Evolutionary conservation across 2,797 vertebrate species (phyloP).

Genomic region (Amniataba percoides): DNA sequence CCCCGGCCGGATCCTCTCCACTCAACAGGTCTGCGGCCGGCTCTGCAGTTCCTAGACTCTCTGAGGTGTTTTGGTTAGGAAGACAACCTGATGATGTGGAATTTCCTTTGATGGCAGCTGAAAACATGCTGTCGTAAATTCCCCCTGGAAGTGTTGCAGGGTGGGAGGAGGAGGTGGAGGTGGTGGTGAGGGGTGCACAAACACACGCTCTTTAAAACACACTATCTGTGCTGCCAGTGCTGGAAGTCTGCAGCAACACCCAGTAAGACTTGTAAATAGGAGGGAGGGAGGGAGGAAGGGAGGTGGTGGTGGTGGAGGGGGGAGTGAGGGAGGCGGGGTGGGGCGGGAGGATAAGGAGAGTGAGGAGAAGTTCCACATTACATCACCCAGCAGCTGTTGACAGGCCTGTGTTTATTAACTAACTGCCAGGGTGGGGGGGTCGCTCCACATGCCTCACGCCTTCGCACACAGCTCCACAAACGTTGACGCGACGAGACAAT

Average conservation of each 20-base stretch:
- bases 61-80: constrained; percentile 63
- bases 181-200: constrained; percentile 1
- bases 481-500: constrained; percentile 36
- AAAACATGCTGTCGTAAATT: constrained; percentile 77
- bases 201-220: constrained; percentile 50
- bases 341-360: constrained; percentile 67
- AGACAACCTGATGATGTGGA: constrained; percentile 72
- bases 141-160: constrained; percentile 62
- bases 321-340: constrained; percentile 54
- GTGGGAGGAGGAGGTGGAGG: neutral
- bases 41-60: constrained; percentile 56
- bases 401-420: constrained; percentile 92
- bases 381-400: constrained; percentile 95
- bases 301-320: constrained; percentile 52
- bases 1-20: constrained; percentile 52
- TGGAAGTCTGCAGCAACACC: constrained; percentile 78
- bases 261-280: constrained; percentile 91
- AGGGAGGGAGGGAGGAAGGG: constrained; percentile 67
- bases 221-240: constrained; percentile 62
- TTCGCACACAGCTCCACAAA: constrained; percentile 21
- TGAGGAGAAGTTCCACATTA: constrained; percentile 92
- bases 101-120: constrained; percentile 75
- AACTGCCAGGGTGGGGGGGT: constrained; percentile 85
- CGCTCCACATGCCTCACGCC: constrained; percentile 47
- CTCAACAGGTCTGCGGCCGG: constrained; percentile 55